phyloP scores from a whole-genome alignment of 2,797 vertebrate species.

The Ctenopoma multispine region DNA sequence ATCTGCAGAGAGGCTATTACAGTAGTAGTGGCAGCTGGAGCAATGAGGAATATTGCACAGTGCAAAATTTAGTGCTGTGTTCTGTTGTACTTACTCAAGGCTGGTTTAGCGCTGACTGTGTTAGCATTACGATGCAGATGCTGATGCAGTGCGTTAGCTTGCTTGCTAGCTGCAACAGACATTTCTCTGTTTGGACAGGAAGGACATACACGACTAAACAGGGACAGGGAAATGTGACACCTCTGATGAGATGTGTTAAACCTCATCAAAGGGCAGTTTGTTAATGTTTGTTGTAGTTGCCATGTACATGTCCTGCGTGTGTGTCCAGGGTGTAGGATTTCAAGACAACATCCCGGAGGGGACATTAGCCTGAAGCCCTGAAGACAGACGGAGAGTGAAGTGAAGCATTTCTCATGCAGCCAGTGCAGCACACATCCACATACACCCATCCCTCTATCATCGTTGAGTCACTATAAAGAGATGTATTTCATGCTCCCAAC shows the following conservation, averaged over 20 bases:
- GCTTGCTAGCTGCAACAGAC: conserved; percentile 38
- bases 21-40: conserved; percentile 55
- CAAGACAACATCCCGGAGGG: conserved; percentile 59
- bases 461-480: conserved; percentile 28
- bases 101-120: conserved; percentile 50
- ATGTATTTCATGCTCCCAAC: conserved; percentile 38
- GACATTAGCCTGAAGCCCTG: conserved; percentile 40
- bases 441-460: conserved; percentile 31
- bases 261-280: conserved; percentile 47
- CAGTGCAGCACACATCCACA: conserved; percentile 21
- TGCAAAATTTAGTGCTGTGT: conserved; percentile 59
- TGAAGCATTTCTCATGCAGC: conserved; percentile 38
- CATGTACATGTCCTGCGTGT: conserved; percentile 32
- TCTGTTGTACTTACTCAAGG: conserved; percentile 52
- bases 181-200: conserved; percentile 62
- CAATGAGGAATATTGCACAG: conserved; percentile 53
- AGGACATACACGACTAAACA: conserved; percentile 55
- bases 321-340: conserved; percentile 58
- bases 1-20: conserved; percentile 65
- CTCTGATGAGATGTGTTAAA: conserved; percentile 59
- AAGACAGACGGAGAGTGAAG: conserved; percentile 46
- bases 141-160: conserved; percentile 33
- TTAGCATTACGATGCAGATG: conserved; percentile 56
- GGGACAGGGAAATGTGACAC: conserved; percentile 58
- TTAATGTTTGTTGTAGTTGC: conserved; percentile 54